Conservation (phyloP, 2,888 invertebrate species). For the Formica aserva region DNA sequence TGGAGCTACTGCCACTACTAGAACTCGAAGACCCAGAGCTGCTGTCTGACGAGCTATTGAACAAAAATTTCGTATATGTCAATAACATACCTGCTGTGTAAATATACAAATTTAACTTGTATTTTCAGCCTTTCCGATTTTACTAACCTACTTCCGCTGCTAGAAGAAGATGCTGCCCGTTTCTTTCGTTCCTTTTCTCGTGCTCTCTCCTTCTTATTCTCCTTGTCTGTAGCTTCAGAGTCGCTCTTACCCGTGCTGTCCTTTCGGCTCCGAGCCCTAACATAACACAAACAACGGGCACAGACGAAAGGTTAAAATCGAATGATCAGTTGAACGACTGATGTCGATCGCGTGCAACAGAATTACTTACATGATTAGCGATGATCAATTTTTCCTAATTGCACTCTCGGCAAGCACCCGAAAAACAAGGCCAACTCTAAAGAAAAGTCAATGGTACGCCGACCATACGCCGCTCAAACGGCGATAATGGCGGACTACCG, state of each 20-base stretch:
- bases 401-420: not conserved
- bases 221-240: conserved; percentile 90
- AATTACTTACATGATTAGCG: conserved; percentile 64
- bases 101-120: not conserved
- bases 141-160: conserved; percentile 91
- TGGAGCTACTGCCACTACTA: conserved; percentile 86
- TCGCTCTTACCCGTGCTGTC: conserved; percentile 86
- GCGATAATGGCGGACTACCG: conserved; percentile 66
- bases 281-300: not conserved
- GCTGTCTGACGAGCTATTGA: conserved; percentile 91
- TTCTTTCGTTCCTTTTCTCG: conserved; percentile 89
- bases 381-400: not conserved
- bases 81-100: not conserved
- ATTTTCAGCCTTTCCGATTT: not conserved
- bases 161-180: conserved; percentile 92
- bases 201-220: conserved; percentile 90
- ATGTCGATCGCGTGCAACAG: no score
- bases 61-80: conserved; percentile 16
- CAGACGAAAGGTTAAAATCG: conserved; percentile 50
- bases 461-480: conserved; percentile 49
- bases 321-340: not conserved
- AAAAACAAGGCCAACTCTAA: not conserved
- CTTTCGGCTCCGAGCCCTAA: conserved; percentile 92
- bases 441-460: conserved; percentile 48
- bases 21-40: conserved; percentile 89